These are phyloP conservation scores for Delphinapterus leucas DNA, from an alignment of 2,113 vertebrate genomes.

Conservation along the genomic window DNA sequence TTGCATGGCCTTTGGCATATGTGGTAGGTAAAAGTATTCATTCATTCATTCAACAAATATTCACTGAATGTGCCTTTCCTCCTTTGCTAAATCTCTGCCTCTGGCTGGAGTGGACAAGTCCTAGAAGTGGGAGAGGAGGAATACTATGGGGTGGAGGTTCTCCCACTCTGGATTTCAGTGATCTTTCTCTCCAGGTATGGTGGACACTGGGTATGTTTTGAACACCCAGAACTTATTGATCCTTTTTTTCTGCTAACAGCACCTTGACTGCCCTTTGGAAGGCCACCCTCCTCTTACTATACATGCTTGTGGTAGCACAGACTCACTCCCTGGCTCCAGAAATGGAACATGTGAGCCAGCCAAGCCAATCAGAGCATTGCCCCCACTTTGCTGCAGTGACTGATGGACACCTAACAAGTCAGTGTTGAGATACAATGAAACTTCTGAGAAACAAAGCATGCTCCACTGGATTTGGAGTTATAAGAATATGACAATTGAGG, in stretches of 20 bases:
- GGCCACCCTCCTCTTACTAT: background rate
- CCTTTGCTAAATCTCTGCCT: background rate
- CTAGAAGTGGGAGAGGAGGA: background rate
- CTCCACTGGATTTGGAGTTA: background rate
- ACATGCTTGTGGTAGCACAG: background rate
- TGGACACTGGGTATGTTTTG: background rate
- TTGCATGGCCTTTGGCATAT: background rate
- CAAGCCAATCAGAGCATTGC: accelerated
- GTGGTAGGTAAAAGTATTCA: background rate
- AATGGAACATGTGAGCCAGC: background rate
- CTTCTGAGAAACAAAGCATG: background rate
- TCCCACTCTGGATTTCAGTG: background rate
- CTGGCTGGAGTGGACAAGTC: background rate
- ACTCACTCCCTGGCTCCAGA: too few species aligned
- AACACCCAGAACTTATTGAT: background rate
- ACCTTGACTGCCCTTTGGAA: background rate
- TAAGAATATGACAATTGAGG: background rate
- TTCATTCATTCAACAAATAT: background rate
- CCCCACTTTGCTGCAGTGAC: background rate
- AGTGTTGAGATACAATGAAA: background rate
- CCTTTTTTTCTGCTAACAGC: background rate
- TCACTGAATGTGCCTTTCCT: background rate
- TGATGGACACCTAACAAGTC: background rate
- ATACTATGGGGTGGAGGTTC: too few species aligned
- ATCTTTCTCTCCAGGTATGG: background rate